Conservation (phyloP, 2,797 vertebrate species). For the Cichlasoma orientale region DNA sequence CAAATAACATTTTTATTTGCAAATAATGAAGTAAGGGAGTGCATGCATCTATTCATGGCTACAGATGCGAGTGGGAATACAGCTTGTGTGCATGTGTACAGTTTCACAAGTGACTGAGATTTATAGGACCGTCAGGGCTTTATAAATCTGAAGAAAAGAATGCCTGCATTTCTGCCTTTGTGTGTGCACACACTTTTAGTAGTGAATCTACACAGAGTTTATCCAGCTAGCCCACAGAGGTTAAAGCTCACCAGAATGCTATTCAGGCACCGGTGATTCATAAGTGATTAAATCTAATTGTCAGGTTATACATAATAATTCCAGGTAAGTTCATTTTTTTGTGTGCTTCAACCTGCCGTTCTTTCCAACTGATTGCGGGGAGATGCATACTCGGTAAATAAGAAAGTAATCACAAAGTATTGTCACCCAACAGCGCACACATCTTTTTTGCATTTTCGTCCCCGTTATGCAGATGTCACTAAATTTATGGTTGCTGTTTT, state of each 20-base stretch:
- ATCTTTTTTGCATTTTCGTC: background rate
- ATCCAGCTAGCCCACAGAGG: background rate
- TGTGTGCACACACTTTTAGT: background rate
- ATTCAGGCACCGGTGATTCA: background rate
- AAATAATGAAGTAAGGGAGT: background rate
- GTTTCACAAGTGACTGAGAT: background rate
- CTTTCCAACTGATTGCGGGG: background rate
- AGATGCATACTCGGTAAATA: background rate
- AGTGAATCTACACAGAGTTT: too few relatives aligned
- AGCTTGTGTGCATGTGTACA: background rate
- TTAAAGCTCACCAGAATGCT: background rate
- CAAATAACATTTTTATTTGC: background rate
- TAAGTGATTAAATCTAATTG: background rate
- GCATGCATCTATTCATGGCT: background rate
- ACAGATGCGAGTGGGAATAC: background rate
- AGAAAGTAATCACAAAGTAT: slow-evolving; percentile 2
- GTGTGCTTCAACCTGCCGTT: background rate
- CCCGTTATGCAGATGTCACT: background rate
- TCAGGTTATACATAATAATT: background rate
- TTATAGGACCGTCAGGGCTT: background rate
- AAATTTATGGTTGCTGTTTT: slow-evolving; percentile 1
- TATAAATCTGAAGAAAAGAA: background rate
- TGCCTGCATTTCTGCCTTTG: background rate
- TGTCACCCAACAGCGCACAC: slow-evolving; percentile 1
- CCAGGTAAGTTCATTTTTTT: background rate